phyloP scores from a whole-genome alignment of 2,797 vertebrate genomes.

The Pseudochirops cupreus region DNA sequence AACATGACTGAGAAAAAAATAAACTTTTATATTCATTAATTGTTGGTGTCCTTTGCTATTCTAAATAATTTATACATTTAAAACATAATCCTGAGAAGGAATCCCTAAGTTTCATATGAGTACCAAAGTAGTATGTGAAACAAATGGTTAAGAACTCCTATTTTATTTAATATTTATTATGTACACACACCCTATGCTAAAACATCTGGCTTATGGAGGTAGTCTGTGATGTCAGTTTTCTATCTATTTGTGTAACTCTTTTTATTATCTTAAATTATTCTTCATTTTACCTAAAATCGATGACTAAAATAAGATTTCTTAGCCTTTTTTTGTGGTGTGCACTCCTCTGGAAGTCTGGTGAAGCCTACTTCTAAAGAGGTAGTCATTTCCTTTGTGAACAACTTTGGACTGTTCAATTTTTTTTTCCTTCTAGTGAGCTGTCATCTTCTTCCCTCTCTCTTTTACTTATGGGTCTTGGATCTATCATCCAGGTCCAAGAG shows the following conservation, averaged over 20 bases:
- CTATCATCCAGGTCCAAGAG: background rate
- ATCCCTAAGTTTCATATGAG: background rate
- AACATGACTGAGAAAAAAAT: background rate
- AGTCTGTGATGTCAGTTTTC: background rate
- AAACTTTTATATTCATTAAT: background rate
- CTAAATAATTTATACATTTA: background rate
- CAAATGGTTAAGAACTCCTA: background rate
- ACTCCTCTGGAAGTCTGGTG: background rate
- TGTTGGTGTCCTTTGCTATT: background rate
- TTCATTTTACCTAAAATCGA: background rate
- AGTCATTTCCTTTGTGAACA: background rate
- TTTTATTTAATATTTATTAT: background rate
- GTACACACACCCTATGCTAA: background rate
- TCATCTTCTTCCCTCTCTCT: background rate
- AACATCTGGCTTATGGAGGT: background rate
- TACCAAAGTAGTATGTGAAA: background rate
- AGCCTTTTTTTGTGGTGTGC: background rate
- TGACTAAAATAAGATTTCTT: background rate
- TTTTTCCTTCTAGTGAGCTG: background rate
- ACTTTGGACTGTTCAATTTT: background rate
- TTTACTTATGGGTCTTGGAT: background rate
- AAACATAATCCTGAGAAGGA: background rate
- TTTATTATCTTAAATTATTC: background rate
- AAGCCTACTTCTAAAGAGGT: background rate
- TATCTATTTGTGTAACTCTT: background rate